Conservation (phyloP, 2,888 invertebrate species). For the Troilus luridus region DNA sequence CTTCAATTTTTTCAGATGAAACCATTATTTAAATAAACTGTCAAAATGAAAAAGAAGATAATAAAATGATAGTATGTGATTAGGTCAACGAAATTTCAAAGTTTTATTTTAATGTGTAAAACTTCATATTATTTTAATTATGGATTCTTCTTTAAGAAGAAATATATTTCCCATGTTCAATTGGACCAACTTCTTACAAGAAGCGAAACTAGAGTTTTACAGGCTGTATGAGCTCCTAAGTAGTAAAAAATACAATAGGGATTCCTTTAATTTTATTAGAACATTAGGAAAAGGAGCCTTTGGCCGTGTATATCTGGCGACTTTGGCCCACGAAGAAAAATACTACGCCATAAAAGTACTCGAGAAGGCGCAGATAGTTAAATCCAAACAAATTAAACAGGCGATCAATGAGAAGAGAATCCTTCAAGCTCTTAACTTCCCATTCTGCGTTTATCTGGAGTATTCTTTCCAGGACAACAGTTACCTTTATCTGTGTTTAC, state of each 20-base stretch:
- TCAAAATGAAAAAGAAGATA: background rate
- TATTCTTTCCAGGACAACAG: slow-evolving; percentile 89
- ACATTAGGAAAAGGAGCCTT: slow-evolving; percentile 61
- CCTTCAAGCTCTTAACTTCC: slow-evolving; percentile 87
- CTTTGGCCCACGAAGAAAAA: background rate
- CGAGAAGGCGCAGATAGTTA: slow-evolving; percentile 57
- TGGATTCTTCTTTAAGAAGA: slow-evolving; percentile 23
- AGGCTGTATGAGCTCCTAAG: slow-evolving; percentile 46
- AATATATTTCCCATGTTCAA: slow-evolving; percentile 52
- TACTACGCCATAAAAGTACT: slow-evolving; percentile 61
- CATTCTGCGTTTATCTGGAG: slow-evolving; percentile 90
- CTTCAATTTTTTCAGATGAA: background rate
- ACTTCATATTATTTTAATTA: background rate
- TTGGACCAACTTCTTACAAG: slow-evolving; percentile 58
- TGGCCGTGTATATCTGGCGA: slow-evolving; percentile 59
- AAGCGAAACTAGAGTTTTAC: slow-evolving; percentile 55
- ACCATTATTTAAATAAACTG: background rate
- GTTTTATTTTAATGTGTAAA: slow-evolving; percentile 5
- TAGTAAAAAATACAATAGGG: slow-evolving; percentile 13
- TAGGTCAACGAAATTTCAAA: background rate
- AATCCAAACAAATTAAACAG: slow-evolving; percentile 60
- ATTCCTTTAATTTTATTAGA: slow-evolving; percentile 58
- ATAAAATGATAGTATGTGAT: slow-evolving; percentile 4
- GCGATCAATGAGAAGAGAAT: slow-evolving; percentile 82
- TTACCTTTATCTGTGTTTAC: slow-evolving; percentile 87